Percentiles rank a stretch among this genome's conserved stretches.
Conservation (phyloP, 2,888 invertebrate species). For the Andrena camellia region DNA sequence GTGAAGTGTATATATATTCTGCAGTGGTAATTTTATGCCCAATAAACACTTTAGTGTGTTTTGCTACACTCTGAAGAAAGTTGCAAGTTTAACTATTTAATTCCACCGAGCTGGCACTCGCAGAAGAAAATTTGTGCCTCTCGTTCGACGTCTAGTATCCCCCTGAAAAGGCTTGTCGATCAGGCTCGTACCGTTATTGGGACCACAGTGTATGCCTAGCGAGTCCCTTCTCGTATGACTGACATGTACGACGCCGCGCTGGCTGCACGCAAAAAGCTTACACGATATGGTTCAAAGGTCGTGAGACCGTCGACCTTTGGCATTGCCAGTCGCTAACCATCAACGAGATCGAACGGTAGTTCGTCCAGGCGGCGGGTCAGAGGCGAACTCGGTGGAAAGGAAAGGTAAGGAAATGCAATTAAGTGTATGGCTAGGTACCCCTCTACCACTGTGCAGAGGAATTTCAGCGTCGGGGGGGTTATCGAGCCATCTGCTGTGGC, state of each 20-base stretch:
- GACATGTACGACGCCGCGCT: slow-evolving; percentile 53
- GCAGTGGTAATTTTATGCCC: too few relatives aligned
- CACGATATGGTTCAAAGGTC: slow-evolving; percentile 75
- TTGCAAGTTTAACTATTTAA: not conserved
- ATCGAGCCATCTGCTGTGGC: slow-evolving; percentile 32
- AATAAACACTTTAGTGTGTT: too few relatives aligned
- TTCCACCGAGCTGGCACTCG: slow-evolving; percentile 13
- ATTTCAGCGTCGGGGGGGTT: slow-evolving; percentile 31
- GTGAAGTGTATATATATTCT: too few relatives aligned
- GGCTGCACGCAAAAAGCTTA: slow-evolving; percentile 61
- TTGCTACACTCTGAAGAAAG: too few relatives aligned
- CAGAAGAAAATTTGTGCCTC: slow-evolving; percentile 11
- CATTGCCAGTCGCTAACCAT: slow-evolving; percentile 67
- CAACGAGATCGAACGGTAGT: slow-evolving; percentile 70
- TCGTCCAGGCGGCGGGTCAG: slow-evolving; percentile 61
- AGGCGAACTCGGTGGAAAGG: slow-evolving; percentile 55
- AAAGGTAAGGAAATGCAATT: slow-evolving; percentile 72
- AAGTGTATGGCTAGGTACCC: slow-evolving; percentile 60
- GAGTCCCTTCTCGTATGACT: slow-evolving; percentile 52
- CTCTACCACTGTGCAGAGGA: slow-evolving; percentile 26
- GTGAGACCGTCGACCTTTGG: slow-evolving; percentile 74
- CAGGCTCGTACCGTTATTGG: slow-evolving; percentile 44
- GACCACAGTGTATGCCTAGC: slow-evolving; percentile 43
- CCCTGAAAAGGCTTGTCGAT: slow-evolving; percentile 41
- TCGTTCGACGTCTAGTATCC: slow-evolving; percentile 11